phyloP scores from a whole-genome alignment of 2,888 invertebrate species.

The Eupithecia dodoneata region DNA sequence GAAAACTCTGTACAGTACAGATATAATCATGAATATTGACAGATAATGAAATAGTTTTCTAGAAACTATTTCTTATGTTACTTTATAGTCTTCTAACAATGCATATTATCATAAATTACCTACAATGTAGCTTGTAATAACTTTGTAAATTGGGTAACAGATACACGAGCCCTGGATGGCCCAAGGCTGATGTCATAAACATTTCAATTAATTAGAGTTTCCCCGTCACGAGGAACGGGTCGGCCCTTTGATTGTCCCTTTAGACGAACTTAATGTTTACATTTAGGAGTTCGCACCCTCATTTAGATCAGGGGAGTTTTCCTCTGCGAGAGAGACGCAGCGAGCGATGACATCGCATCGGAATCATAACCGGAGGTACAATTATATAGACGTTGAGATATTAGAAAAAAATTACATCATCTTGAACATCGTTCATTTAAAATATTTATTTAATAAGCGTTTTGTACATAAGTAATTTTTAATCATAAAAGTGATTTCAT shows the following conservation, averaged over 20 bases:
- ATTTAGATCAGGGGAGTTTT: constrained; percentile 42
- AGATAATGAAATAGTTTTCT: background rate
- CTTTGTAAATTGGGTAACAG: constrained; percentile 45
- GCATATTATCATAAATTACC: constrained; percentile 1
- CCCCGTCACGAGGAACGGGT: constrained; percentile 54
- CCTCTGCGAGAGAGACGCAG: constrained; percentile 21
- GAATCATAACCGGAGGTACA: background rate
- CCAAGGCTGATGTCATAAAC: constrained; percentile 62
- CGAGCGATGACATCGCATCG: constrained; percentile 4
- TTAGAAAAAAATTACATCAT: too few species aligned
- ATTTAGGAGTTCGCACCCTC: constrained; percentile 60
- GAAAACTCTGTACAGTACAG: background rate
- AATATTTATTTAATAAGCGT: too few species aligned
- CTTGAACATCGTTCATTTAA: too few species aligned
- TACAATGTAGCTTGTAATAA: constrained; percentile 17
- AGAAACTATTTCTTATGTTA: background rate
- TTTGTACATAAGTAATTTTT: background rate
- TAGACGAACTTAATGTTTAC: constrained; percentile 66
- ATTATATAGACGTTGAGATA: too few species aligned
- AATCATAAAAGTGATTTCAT: background rate
- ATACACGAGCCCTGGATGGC: constrained; percentile 46
- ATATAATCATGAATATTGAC: background rate
- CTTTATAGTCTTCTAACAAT: background rate
- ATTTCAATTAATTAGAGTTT: constrained; percentile 69
- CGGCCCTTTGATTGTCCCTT: constrained; percentile 62